Evolutionary conservation across 1,140 invertebrate genomes (phyloP), one percentile per base, ranked within the genome.

Genomic region (Camponotus vicinus): DNA sequence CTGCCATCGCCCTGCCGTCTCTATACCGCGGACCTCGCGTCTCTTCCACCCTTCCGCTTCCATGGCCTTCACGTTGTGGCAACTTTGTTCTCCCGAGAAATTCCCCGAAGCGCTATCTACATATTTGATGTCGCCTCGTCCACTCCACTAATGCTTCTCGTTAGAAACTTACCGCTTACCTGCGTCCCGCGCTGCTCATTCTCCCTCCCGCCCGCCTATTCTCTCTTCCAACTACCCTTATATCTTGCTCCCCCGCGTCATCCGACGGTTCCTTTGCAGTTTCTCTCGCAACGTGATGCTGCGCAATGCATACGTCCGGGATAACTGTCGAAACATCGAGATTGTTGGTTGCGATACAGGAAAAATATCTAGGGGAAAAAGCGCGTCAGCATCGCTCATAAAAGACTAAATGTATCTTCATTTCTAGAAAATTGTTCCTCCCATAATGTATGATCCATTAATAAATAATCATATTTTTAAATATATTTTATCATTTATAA

Each of bases 71-170:
- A 52, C 49, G 87, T 91, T 88, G 87, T 78, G 80, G 85, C 84
- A 91, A 91, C 89, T 91, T 90, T 91, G 87, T 91, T 90, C 92
- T 91, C 87, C 82, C 86, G 86, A 89, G 92, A 92, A 92, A 93
- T 92, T 92, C 92, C 92, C 92, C 86, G 86, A 91, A 92, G 92
- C 89, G 86, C 91, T 89, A 92, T 93, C 92, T 93, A 92, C 92
- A 93, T 93, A 93, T 93, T 93, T 93, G 91, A 93, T 93, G 92
- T 91, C 89, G 86, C 91, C 91, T 92, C 92, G 91, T 92, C 92
- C 92, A 92, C 91, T 92, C 86, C 85, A 86, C 91, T 92, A 92
- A 92, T 92, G 91, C 88, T 90, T 89, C 92, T 92, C 90, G 91
- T 92, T 92, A 91, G 85, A 92, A 92, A 92, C 91, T 92, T 92